Conservation (phyloP, 2,113 vertebrate species). For the Anas platyrhynchos region DNA sequence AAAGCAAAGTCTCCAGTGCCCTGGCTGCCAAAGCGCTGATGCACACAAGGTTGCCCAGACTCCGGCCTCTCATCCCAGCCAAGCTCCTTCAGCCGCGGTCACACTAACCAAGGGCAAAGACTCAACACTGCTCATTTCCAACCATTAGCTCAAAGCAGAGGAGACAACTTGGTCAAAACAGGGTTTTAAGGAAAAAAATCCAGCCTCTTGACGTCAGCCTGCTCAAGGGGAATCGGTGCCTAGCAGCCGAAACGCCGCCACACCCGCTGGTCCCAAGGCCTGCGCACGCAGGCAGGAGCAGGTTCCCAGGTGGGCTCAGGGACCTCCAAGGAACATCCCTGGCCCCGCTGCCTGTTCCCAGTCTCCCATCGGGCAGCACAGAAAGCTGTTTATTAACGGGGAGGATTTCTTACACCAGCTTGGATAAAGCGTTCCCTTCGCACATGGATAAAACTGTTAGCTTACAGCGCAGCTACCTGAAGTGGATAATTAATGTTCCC, state of each 20-base stretch:
- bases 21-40: background rate
- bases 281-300: too few species aligned
- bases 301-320: background rate
- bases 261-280: background rate
- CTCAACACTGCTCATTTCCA: background rate
- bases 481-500: rapidly evolving
- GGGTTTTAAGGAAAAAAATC: background rate
- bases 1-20: background rate
- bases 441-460: rapidly evolving
- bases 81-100: background rate
- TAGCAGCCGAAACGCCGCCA: too few species aligned
- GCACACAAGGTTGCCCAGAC: background rate
- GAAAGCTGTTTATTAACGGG: rapidly evolving
- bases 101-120: background rate
- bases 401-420: background rate
- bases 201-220: too few species aligned
- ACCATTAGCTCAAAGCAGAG: background rate
- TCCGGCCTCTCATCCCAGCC: too few species aligned
- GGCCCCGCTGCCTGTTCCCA: background rate
- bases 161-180: too few species aligned
- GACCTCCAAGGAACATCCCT: background rate
- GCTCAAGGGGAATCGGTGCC: background rate
- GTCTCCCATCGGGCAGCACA: background rate
- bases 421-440: rapidly evolving
- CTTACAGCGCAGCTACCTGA: rapidly evolving